These are phyloP conservation scores for Bombus cullumanus DNA, from an alignment of 1,140 invertebrate genomes.

Conservation along the genomic window DNA sequence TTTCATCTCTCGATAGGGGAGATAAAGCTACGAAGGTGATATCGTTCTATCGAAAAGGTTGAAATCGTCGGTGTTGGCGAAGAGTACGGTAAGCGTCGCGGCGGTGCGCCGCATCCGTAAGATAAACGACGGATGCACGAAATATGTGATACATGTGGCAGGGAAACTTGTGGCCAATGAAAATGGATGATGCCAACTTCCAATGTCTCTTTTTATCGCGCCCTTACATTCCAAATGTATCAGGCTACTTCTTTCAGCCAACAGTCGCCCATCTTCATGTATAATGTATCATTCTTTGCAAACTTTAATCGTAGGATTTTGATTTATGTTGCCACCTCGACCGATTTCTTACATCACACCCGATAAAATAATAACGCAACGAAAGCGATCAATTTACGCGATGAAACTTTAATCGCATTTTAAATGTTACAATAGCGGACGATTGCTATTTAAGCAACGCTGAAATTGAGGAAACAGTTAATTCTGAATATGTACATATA, in stretches of 20 bases:
- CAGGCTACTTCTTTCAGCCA: conserved; percentile 1
- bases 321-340: neutral
- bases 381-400: neutral
- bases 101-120: neutral
- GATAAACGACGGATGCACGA: conserved; percentile 40
- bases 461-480: neutral
- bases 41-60: neutral
- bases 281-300: conserved; percentile 30
- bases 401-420: neutral
- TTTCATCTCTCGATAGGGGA: no score
- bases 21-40: no score
- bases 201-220: conserved; percentile 37
- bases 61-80: neutral
- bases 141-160: conserved; percentile 55
- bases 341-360: neutral
- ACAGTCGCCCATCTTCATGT: conserved; percentile 22
- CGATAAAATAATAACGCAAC: conserved; percentile 3
- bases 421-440: neutral
- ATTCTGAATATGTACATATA: no score
- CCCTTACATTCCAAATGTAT: conserved; percentile 36
- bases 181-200: conserved; percentile 60
- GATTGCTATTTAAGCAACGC: no score
- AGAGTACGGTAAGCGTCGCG: conserved; percentile 18
- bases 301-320: conserved; percentile 18
- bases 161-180: conserved; percentile 52